Percentiles rank a stretch among this genome's conserved stretches.
phyloP scores from a whole-genome alignment of 2,797 vertebrate genomes.

The Vireo griseus region DNA sequence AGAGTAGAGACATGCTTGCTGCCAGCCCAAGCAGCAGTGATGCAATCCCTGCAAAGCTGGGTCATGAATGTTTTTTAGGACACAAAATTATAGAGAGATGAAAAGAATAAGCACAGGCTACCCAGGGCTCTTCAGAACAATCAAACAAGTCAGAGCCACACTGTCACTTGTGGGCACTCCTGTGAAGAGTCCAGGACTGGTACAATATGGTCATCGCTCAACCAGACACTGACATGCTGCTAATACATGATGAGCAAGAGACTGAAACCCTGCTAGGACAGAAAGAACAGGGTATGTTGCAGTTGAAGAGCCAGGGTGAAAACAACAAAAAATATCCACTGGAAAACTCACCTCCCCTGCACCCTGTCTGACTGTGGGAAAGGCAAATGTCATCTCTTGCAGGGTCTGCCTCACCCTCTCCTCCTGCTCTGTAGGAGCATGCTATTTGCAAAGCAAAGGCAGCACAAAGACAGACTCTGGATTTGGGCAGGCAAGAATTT shows the following conservation, averaged over 20 bases:
- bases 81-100: background rate
- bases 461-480: background rate
- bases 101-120: background rate
- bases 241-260: background rate
- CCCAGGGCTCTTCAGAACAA: background rate
- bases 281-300: background rate
- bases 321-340: background rate
- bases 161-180: background rate
- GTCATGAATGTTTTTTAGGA: background rate
- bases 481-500: background rate
- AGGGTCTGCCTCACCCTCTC: background rate
- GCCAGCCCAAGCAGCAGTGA: background rate
- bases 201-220: background rate
- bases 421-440: background rate
- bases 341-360: background rate
- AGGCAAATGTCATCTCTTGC: background rate
- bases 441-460: background rate
- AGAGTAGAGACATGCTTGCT: background rate
- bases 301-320: background rate
- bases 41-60: constrained; percentile 18
- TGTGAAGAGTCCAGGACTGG: background rate
- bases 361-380: background rate
- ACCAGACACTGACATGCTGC: background rate
- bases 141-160: background rate
- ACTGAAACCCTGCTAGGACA: background rate